These are phyloP conservation scores for Carassius gibelio DNA, from an alignment of 2,113 vertebrate species.

Conservation along the genomic window DNA sequence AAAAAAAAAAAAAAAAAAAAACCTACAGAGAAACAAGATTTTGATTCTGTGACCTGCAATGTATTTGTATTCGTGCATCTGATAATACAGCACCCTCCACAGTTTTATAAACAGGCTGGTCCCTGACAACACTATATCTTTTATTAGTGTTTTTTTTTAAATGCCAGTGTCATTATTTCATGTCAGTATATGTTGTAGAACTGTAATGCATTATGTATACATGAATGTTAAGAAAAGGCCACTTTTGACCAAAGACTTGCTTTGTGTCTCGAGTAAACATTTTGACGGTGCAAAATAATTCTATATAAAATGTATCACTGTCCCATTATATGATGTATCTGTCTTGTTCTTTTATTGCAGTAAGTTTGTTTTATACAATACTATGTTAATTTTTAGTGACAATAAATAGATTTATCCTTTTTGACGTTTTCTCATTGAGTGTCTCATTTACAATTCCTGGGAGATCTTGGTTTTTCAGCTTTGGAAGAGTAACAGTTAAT, in stretches of 20 bases:
- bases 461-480: neutral
- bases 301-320: neutral
- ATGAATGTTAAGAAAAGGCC: neutral
- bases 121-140: constrained; percentile 31
- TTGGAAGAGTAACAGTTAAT: neutral
- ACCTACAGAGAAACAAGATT: neutral
- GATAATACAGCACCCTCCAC: neutral
- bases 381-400: constrained; percentile 10
- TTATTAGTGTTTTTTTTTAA: constrained; percentile 26
- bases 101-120: constrained; percentile 39
- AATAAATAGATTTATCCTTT: constrained; percentile 19
- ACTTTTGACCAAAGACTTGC: constrained; percentile 18
- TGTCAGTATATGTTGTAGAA: constrained; percentile 14
- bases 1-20: neutral
- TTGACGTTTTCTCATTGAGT: neutral
- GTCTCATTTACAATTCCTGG: neutral
- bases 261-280: constrained; percentile 13
- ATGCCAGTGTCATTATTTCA: neutral
- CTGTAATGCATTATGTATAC: neutral
- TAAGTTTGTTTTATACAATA: constrained; percentile 22
- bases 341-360: neutral
- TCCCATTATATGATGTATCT: neutral
- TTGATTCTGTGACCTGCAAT: neutral
- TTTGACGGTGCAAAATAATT: neutral
- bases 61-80: neutral